These are phyloP conservation scores for Galeruca laticollis DNA, from an alignment of 2,888 invertebrate species.

Conservation along the genomic window DNA sequence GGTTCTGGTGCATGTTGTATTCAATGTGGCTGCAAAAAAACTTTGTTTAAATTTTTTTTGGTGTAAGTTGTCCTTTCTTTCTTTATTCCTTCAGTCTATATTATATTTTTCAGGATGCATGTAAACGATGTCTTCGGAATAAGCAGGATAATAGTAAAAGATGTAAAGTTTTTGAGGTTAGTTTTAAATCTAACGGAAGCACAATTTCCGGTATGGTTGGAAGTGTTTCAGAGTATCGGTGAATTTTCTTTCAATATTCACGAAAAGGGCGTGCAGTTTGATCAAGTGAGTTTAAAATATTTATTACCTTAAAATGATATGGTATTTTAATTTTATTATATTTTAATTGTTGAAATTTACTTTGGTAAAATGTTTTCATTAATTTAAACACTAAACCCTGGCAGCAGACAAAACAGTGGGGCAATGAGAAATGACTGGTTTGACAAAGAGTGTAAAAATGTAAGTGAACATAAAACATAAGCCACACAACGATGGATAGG, in stretches of 20 bases:
- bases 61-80: conserved; percentile 3
- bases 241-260: conserved; percentile 12
- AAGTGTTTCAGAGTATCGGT: conserved; percentile 11
- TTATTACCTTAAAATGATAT: too few species aligned
- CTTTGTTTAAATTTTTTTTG: neutral
- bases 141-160: conserved; percentile 14
- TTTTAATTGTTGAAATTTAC: too few species aligned
- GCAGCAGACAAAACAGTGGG: too few species aligned
- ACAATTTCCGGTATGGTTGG: conserved; percentile 16
- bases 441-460: too few species aligned
- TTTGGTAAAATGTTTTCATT: too few species aligned
- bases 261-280: neutral
- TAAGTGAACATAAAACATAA: too few species aligned
- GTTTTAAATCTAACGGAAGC: conserved; percentile 10
- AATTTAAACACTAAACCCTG: too few species aligned
- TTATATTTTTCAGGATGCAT: conserved; percentile 17
- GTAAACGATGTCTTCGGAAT: conserved; percentile 5
- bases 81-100: neutral
- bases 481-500: too few species aligned
- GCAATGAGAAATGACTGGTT: too few species aligned
- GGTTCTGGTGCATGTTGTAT: neutral
- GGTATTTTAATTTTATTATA: too few species aligned
- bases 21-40: neutral
- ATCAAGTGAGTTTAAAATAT: neutral
- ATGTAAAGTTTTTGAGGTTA: conserved; percentile 14